phyloP scores from a whole-genome alignment of 2,888 invertebrate species.

The Octodonta nipae region DNA sequence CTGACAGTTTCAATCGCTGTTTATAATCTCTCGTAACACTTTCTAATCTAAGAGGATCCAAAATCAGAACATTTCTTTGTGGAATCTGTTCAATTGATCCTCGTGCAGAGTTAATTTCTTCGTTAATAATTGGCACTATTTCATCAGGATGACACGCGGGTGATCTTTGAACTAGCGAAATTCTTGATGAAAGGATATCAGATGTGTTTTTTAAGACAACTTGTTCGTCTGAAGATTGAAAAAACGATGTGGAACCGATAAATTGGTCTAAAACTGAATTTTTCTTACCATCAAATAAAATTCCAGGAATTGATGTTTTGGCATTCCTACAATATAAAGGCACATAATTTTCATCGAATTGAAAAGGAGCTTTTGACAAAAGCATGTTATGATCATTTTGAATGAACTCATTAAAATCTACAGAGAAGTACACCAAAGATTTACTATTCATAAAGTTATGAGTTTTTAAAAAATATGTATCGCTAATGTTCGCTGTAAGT shows the following conservation, averaged over 20 bases:
- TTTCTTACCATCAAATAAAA: conserved; percentile 12
- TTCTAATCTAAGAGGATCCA: conserved; percentile 40
- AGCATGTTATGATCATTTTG: conserved; percentile 17
- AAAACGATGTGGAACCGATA: conserved; percentile 1
- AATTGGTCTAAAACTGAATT: conserved; percentile 3
- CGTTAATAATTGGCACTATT: conserved; percentile 30
- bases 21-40: conserved; percentile 32
- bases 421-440: conserved; percentile 15
- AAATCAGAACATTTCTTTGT: conserved; percentile 31
- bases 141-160: conserved; percentile 26
- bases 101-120: no score
- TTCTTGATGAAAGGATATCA: no score
- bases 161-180: no score
- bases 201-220: background rate
- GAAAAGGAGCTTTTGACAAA: conserved; percentile 5
- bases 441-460: conserved; percentile 23
- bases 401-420: conserved; percentile 14
- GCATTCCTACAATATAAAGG: conserved; percentile 14
- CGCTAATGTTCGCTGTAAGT: background rate
- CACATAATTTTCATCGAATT: conserved; percentile 14
- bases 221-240: background rate
- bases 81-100: conserved; percentile 14
- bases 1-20: conserved; percentile 26
- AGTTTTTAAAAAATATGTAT: background rate
- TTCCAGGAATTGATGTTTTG: conserved; percentile 5